Base-by-base conservation (phyloP, 92 coral and sea anemone genomes). In the Zoanthus sansibaricus region DNA sequence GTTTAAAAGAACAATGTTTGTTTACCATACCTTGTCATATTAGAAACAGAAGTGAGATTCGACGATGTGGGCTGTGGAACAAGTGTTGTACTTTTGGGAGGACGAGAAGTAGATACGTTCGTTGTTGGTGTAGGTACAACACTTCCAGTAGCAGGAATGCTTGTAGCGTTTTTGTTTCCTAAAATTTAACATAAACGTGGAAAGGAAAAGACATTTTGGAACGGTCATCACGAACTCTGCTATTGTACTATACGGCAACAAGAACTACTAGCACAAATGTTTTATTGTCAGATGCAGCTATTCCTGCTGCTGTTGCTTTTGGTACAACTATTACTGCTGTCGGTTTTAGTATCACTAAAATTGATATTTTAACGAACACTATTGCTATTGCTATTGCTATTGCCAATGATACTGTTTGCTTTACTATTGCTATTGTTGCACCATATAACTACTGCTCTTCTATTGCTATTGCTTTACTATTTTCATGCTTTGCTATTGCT, bases 161-260 rank as follows among this genome's bases (percentile, higher is more conserved):
- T 54, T 51, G 79, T 48, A 21, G 64, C 21, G 44, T 14, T 76
- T 52, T 76, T 45, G 9, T 76, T 76, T 76, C 64, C 79, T 76
- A 51, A 52, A 52, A 0, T 48, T 17, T 46, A 74, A 3, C n/a
- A 17, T 5, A 2, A n/a, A 17, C 9, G 15, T 11, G 18, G 69
- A 16, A 3, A 62, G 15, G 15, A 37, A 2, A 9, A 9, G 49
- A 10, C 11, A 31, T 71, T 3, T 1, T 71, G 13, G 5, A 4
- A 71, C 13, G 14, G 33, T 1, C 0, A 32, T 9, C 42, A 71
- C 25, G n/a, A 64, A 30, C 70, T 16, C 5, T 64, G 18, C 30
- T 64, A 64, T 13, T 54, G 0, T 15, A 54, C 14, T 54, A 54
- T 4, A 37, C 25, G 25, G 25, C 0, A 25, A 25, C 25, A 25